Base-by-base conservation (phyloP, 1,140 invertebrate species). In the Lasaia peninsularis region DNA sequence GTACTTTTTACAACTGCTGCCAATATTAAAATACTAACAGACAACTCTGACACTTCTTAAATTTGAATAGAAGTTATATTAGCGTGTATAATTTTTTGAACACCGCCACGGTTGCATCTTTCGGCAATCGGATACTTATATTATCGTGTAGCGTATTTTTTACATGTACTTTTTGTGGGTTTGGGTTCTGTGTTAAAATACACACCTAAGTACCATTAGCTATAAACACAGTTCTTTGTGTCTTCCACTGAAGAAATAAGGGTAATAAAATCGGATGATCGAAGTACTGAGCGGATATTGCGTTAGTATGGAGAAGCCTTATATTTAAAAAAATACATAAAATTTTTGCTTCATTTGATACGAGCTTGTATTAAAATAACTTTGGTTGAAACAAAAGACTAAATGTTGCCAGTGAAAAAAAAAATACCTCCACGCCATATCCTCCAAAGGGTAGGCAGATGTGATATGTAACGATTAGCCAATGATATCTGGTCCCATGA, bases 211-310 rank as follows among this genome's bases (percentile, higher is more conserved):
- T 78, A 85, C 81, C 81, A 86, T 88, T 85, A 86, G 77, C 80
- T 85, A 86, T 88, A 85, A 86, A 86, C 85, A 88, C 80, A 77
- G 71, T 74, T 85, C 82, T 86, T 86, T 88, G 81, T 88, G 82
- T 85, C 78, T 73, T 63, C 78, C 72, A 79, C 77, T 69, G 66
- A 79, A 75, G 73, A 79, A 85, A 86, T 86, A 83, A 80, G 73
- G 75, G 74, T 73, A 78, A 86, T 86, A 88, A 88, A 86, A 68
- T 75, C 61, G 60, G 61, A 69, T 73, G 72, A 79, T 79, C 74
- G 78, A 74, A 70, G 70, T 62, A 63, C 70, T 67, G 66, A 64
- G 49, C 70, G 69, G 66, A 71, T 72, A 71, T 75, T 50, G 62
- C 32, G 49, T 12, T 65, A 67, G 65, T 75, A 58, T 80, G 69